These are phyloP conservation scores for Lasioglossum zephyrum DNA, from an alignment of 2,888 invertebrate genomes.

Conservation along the genomic window DNA sequence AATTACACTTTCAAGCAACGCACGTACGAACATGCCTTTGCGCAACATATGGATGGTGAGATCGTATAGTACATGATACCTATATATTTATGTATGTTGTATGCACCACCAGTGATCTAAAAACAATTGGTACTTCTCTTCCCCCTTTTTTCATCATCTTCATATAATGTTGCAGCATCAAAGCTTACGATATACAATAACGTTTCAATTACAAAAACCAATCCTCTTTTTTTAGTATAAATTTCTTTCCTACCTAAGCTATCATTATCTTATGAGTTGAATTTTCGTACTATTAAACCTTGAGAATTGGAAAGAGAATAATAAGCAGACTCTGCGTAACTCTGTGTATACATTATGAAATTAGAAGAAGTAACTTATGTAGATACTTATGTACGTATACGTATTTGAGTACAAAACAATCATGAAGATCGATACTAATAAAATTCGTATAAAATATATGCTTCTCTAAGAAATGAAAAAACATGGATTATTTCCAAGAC, in stretches of 20 bases:
- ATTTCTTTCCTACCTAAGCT: constrained; percentile 22
- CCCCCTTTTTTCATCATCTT: neutral
- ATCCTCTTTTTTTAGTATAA: constrained; percentile 5
- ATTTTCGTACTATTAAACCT: constrained; percentile 1
- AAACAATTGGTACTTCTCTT: constrained; percentile 17
- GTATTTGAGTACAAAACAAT: constrained; percentile 14
- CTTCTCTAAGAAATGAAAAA: constrained; percentile 14
- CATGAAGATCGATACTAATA: constrained; percentile 7
- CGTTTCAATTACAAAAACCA: constrained; percentile 17
- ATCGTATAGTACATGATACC: constrained; percentile 10
- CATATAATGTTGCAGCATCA: constrained; percentile 1
- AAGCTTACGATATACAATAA: constrained; percentile 3
- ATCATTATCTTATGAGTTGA: constrained; percentile 9
- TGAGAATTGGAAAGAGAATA: neutral
- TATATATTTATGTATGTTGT: neutral
- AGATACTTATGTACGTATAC: neutral
- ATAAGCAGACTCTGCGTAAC: neutral
- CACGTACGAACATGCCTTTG: constrained; percentile 10
- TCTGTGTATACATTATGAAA: neutral
- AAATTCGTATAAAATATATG: constrained; percentile 24
- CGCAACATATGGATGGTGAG: constrained; percentile 17
- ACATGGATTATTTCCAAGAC: constrained; percentile 17
- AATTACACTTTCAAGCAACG: constrained; percentile 32
- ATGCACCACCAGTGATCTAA: constrained; percentile 18
- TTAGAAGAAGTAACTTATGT: neutral